phyloP scores from a whole-genome alignment of 2,888 invertebrate genomes.

The Epirrhoe tristata region DNA sequence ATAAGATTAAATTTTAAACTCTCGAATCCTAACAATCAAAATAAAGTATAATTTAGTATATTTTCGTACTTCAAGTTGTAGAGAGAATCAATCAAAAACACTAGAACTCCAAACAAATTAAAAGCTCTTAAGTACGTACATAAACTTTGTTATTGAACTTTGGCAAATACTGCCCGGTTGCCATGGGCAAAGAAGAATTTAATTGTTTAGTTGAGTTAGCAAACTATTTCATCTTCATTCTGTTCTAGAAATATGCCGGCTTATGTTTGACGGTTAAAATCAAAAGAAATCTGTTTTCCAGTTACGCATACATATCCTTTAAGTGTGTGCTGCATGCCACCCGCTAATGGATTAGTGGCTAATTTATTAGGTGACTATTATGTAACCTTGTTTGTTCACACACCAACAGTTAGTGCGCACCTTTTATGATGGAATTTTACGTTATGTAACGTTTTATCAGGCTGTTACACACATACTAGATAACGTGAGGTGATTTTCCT shows the following conservation, averaged over 20 bases:
- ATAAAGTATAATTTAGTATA: no score
- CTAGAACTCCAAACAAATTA: constrained; percentile 37
- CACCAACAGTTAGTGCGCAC: constrained; percentile 24
- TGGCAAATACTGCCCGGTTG: constrained; percentile 26
- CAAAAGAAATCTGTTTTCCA: constrained; percentile 43
- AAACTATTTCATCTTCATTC: constrained; percentile 21
- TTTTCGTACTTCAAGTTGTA: background rate
- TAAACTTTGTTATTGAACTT: constrained; percentile 38
- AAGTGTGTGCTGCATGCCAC: constrained; percentile 30
- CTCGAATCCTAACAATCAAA: no score
- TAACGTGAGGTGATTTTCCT: background rate
- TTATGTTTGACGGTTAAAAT: constrained; percentile 43
- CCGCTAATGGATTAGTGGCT: constrained; percentile 39
- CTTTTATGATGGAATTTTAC: constrained; percentile 33
- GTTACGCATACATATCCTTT: constrained; percentile 7
- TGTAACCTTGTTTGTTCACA: constrained; percentile 33
- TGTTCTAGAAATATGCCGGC: constrained; percentile 37
- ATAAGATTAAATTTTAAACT: background rate
- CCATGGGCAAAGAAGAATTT: constrained; percentile 34
- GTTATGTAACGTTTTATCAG: constrained; percentile 35
- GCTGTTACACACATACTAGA: constrained; percentile 4
- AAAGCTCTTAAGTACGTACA: constrained; percentile 26
- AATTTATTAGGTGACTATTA: constrained; percentile 22
- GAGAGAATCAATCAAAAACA: background rate
- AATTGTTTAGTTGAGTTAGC: background rate